Evolutionary conservation across 2,113 vertebrate genomes (phyloP), one percentile per base, ranked within the genome.

Genomic region (Ranitomeya imitator): DNA sequence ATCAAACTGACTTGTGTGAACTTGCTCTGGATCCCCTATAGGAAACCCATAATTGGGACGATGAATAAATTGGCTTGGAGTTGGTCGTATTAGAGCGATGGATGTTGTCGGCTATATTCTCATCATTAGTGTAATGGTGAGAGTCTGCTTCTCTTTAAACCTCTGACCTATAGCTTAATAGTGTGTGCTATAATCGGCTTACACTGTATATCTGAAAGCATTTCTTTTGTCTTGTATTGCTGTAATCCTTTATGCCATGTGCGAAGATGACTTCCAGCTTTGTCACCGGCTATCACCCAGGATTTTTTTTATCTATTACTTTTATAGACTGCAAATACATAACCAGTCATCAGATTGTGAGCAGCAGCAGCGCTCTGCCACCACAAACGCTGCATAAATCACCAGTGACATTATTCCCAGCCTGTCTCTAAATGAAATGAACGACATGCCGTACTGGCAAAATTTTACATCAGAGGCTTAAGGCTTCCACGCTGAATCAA

Each of bases 401-500:
- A 51, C 55, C 23, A 18, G 60, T 51, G 60, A 45, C 60, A 67
- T 51, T 37, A 83, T 63, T 65, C 65, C 80, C 80, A 37, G 61
- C 15, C 26, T 65, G 80, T 79, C 55, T 59, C 54, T 79, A 59
- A 79, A 79, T 79, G 78, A 79, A 79, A 79, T 79, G 54, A 79
- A 60, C 13, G n/a, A 23, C 55, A n/a, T n/a, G 21, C 61, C 59
- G 65, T 51, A 61, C 61, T 21, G 51, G 80, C 45, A n/a, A 65
- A 14, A 83, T 63, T 65, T 65, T 60, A 65, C 57, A 63, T 18
- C 16, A 13, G 18, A 83, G 19, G 80, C 80, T 83, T 83, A 83
- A 37, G 12, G 59, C 80, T 65, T 83, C 60, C 16, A 83, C n/a
- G 31, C 80, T 67, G 80, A 83, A 83, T 83, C 80, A 83, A 83